These are phyloP conservation scores for Colistium nudipinnis DNA, from an alignment of 2,113 vertebrate species.

Conservation along the genomic window DNA sequence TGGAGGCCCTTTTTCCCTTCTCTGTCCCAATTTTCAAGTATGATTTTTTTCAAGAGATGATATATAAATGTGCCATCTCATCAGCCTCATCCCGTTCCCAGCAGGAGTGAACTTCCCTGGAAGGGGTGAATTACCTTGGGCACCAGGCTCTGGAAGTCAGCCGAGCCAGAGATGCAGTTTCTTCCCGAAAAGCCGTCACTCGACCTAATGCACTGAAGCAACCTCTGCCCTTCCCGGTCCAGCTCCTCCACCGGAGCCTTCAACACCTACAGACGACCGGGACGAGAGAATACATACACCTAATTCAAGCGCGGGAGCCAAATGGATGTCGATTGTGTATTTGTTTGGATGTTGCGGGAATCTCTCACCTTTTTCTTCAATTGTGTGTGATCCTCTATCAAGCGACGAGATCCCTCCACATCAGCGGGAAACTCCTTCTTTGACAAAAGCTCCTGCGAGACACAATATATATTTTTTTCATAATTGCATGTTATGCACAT, in stretches of 20 bases:
- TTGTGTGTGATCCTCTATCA: slow-evolving; percentile 96
- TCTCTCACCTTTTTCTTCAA: slow-evolving; percentile 90
- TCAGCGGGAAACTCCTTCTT: slow-evolving; percentile 97
- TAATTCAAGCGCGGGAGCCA: neutral
- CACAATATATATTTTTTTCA: slow-evolving; percentile 2
- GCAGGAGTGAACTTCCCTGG: neutral
- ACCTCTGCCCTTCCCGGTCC: slow-evolving; percentile 94
- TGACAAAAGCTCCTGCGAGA: slow-evolving; percentile 89
- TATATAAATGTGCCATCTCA: neutral
- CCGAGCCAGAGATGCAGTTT: slow-evolving; percentile 96
- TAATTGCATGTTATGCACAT: fast-evolving
- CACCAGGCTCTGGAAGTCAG: slow-evolving; percentile 98
- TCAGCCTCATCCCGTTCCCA: neutral
- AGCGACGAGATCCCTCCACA: slow-evolving; percentile 92
- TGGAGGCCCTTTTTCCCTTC: neutral
- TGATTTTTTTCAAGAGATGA: neutral
- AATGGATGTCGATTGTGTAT: too few species aligned
- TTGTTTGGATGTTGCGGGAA: neutral
- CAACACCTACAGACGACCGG: slow-evolving; percentile 82
- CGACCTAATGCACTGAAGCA: slow-evolving; percentile 94
- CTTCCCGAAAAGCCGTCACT: slow-evolving; percentile 95
- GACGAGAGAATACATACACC: neutral
- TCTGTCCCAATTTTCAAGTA: neutral
- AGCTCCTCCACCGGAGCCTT: slow-evolving; percentile 98
- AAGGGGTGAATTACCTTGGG: slow-evolving; percentile 83